Evolutionary conservation across 2,113 vertebrate genomes (phyloP).

Genomic region (Cebus imitator): DNA sequence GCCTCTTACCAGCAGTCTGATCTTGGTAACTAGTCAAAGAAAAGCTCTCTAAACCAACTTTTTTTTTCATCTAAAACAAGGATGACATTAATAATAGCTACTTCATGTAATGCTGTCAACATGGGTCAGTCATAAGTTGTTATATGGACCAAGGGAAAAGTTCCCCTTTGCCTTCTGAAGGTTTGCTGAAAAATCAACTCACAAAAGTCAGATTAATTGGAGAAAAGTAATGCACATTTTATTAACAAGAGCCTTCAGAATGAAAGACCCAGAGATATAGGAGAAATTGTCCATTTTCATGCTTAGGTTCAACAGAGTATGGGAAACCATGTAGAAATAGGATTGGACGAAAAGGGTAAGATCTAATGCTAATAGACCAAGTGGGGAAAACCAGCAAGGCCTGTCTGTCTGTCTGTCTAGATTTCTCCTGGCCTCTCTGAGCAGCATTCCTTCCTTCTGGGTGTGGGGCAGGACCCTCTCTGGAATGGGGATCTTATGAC

Average conservation of each 20-base stretch:
- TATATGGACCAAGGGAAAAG: neutral
- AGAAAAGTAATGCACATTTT: neutral
- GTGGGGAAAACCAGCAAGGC: neutral
- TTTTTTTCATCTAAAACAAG: neutral
- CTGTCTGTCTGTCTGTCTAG: neutral
- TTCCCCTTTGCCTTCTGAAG: neutral
- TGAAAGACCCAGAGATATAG: neutral
- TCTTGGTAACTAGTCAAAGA: neutral
- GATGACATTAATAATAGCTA: neutral
- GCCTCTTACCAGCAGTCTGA: neutral
- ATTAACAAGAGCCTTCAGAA: neutral
- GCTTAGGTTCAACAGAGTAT: neutral
- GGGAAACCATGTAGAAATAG: neutral
- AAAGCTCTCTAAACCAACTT: neutral
- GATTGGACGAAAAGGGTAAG: neutral
- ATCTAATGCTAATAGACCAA: neutral
- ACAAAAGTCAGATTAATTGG: neutral
- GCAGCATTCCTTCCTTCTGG: neutral
- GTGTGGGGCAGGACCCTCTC: neutral
- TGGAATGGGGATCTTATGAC: neutral
- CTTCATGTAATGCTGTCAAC: neutral
- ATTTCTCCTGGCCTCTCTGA: neutral
- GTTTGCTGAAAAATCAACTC: neutral
- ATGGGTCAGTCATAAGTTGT: neutral
- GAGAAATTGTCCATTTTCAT: neutral